phyloP scores from a whole-genome alignment of 2,797 vertebrate genomes.

The Pitangus sulphuratus region DNA sequence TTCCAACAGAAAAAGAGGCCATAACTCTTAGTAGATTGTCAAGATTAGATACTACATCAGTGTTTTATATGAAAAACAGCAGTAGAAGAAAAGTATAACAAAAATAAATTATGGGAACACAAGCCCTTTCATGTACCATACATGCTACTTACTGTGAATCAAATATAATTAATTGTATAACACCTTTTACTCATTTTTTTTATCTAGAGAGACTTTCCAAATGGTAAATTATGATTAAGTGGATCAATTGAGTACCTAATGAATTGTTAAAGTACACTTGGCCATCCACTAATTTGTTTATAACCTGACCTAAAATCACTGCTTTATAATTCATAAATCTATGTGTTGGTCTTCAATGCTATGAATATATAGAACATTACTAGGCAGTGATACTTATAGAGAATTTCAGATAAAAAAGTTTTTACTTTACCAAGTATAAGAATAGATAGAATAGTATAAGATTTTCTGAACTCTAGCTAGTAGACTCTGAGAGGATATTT shows the following conservation, averaged over 20 bases:
- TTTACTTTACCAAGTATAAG: neutral
- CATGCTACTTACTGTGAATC: neutral
- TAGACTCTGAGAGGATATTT: neutral
- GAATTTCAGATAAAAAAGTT: neutral
- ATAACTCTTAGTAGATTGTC: neutral
- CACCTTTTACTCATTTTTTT: neutral
- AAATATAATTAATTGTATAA: neutral
- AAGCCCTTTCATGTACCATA: neutral
- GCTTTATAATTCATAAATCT: neutral
- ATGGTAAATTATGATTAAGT: neutral
- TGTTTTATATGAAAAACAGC: neutral
- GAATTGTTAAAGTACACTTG: neutral
- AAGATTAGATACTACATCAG: neutral
- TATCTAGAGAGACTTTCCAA: neutral
- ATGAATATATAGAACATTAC: neutral
- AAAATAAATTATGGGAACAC: neutral
- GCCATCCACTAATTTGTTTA: neutral
- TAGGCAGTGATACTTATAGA: neutral
- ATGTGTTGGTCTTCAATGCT: neutral
- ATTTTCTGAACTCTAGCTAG: neutral
- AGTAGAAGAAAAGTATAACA: neutral
- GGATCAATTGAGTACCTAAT: neutral
- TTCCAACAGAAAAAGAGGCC: neutral
- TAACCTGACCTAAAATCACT: neutral
- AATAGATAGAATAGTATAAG: neutral